phyloP scores from a whole-genome alignment of 2,888 invertebrate species.

The Sussaba pulchella region DNA sequence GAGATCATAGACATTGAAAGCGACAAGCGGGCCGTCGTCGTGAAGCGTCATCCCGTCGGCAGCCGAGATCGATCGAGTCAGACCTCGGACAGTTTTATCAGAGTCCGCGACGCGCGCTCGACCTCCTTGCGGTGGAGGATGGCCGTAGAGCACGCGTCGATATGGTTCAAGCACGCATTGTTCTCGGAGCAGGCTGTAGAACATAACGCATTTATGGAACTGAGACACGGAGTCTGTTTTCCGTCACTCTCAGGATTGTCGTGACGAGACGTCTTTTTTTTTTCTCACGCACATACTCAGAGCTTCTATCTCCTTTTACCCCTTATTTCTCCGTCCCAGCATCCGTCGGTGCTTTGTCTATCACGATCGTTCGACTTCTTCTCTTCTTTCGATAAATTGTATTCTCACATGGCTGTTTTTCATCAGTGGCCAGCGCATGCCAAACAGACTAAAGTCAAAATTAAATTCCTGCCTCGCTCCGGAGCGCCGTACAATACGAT shows the following conservation, averaged over 20 bases:
- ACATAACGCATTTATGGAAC: background rate
- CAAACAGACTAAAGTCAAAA: background rate
- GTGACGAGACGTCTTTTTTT: conserved; percentile 8
- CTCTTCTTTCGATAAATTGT: conserved; percentile 8
- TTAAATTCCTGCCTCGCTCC: conserved; percentile 7
- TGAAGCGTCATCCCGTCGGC: conserved; percentile 41
- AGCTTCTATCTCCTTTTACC: no score
- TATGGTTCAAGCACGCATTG: conserved; percentile 30
- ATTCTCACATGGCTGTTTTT: conserved; percentile 10
- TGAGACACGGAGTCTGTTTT: background rate
- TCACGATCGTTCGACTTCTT: conserved; percentile 5
- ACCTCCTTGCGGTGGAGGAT: conserved; percentile 45
- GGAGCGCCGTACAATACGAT: background rate
- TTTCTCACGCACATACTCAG: background rate
- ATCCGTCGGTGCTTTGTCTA: no score
- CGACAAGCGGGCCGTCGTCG: conserved; percentile 37
- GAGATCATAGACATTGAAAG: conserved; percentile 33
- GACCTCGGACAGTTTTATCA: conserved; percentile 70
- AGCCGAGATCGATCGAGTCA: conserved; percentile 66
- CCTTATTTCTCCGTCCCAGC: no score
- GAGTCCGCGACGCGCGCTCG: conserved; percentile 46
- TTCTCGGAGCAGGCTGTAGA: background rate
- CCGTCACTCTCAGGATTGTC: conserved; percentile 12
- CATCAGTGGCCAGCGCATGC: background rate
- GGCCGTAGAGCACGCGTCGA: conserved; percentile 21